Evolutionary conservation across 2,888 invertebrate genomes (phyloP), one percentile per base, ranked within the genome.

Genomic region (Hirtodrosophila alboralis): DNA sequence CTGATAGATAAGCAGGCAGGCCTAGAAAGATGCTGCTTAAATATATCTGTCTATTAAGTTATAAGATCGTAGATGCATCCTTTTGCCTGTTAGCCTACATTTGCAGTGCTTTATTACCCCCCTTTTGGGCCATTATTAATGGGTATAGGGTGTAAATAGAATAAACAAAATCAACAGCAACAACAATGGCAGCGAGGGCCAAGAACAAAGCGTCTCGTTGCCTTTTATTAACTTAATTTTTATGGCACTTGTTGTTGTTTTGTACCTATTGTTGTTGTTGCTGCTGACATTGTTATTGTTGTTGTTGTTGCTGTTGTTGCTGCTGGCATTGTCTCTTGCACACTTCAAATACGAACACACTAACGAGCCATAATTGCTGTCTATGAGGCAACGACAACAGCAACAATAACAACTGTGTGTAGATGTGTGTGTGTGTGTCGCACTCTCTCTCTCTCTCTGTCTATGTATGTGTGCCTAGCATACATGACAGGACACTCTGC

Each of bases 351-450:
- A 68, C 57, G 77, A 68, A 66, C 83, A 73, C 85, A 70, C 83
- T 84, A 86, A 86, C 87, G 85, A 84, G 81, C 86, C 86, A 81
- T 81, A 81, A 81, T 86, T 84, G 85, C 83, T 81, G 85, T 81
- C 83, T 72, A 84, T 86, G 77, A 76, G 66, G 48, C 62, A 61
- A 64, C 54, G 56, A 53, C 61, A 63, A 60, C 64, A 59, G 23
- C 23, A 23, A 23, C 23, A 23, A 23, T 23, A 5, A 38, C 57
- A 64, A 47, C 69, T 75, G 62, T 59, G 72, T 62, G 57, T 67
- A 68, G 36, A 27, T 16, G 13, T 33, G 6, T 23, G 10, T 10
- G 4, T 21, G 27, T 37, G 21, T 44, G 26, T 37, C n/a, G n/a
- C n/a, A n/a, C n/a, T n/a, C n/a, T n/a, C n/a, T n/a, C n/a, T n/a